Percentiles rank a stretch among this genome's conserved stretches.
phyloP scores from a whole-genome alignment of 2,797 vertebrate genomes.

The Pantherophis alleghaniensis region DNA sequence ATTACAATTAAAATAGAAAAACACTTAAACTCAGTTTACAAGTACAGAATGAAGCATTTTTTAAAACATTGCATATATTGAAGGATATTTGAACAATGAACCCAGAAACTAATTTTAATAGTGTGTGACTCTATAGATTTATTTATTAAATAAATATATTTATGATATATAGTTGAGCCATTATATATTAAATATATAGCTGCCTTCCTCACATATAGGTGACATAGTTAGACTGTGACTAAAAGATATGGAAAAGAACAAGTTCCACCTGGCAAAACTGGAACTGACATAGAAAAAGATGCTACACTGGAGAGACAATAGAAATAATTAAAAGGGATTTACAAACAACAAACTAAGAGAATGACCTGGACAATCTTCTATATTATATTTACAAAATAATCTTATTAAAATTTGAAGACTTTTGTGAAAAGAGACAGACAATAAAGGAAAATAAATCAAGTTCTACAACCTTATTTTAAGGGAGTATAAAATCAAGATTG shows the following conservation, averaged over 20 bases:
- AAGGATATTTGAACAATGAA: background rate
- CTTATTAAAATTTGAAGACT: background rate
- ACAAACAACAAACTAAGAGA: background rate
- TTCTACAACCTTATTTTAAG: background rate
- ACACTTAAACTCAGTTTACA: background rate
- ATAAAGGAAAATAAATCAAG: background rate
- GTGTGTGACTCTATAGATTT: background rate
- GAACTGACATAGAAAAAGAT: background rate
- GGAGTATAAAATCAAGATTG: background rate
- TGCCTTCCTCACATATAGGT: background rate
- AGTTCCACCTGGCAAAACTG: background rate
- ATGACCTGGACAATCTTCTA: background rate
- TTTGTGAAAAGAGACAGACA: background rate
- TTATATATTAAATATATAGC: background rate
- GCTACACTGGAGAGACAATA: background rate
- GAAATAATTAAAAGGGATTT: background rate
- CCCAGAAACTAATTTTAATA: background rate
- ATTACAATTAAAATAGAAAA: background rate
- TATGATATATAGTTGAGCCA: background rate
- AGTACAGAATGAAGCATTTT: background rate
- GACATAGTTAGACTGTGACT: background rate
- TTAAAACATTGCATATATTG: background rate
- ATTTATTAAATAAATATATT: background rate
- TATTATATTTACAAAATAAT: background rate
- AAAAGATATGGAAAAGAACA: background rate